Conservation (phyloP, 1,140 invertebrate genomes). For the Plectrocnemia conspersa region DNA sequence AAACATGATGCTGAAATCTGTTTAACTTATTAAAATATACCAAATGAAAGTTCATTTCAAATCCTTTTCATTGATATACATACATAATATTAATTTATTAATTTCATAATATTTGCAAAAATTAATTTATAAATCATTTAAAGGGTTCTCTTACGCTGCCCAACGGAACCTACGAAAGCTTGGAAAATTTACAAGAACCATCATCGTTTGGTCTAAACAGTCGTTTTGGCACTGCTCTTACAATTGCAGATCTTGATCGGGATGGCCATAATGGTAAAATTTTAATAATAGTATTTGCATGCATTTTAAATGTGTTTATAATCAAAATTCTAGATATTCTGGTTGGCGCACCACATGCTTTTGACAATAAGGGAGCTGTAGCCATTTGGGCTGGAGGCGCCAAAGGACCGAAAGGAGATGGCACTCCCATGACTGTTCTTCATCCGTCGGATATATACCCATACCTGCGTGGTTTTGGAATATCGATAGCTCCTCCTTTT, state of each 20-base stretch:
- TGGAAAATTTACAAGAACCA: not conserved
- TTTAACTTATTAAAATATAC: not conserved
- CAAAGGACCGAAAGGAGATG: slow-evolving; percentile 41
- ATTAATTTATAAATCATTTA: no score
- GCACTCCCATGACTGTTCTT: slow-evolving; percentile 37
- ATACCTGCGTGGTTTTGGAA: slow-evolving; percentile 48
- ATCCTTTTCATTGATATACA: not conserved
- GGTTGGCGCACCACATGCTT: slow-evolving; percentile 50
- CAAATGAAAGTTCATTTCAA: not conserved
- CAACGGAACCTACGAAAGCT: slow-evolving; percentile 1
- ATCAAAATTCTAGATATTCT: slow-evolving; percentile 46
- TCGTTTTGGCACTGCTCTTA: slow-evolving; percentile 48
- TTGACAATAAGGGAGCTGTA: slow-evolving; percentile 44
- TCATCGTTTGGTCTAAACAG: slow-evolving; percentile 36
- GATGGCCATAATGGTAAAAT: slow-evolving; percentile 46
- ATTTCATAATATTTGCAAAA: no score
- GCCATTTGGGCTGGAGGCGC: slow-evolving; percentile 50
- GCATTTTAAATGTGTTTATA: not conserved
- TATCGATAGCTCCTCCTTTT: slow-evolving; percentile 46
- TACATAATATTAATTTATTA: no score
- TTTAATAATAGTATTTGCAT: not conserved
- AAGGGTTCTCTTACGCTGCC: no score
- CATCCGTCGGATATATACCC: slow-evolving; percentile 39
- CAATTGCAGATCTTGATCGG: slow-evolving; percentile 49
- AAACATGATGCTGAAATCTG: no score